A percentile compares a stretch with the other conserved stretches of the same genome.
Evolutionary conservation across 92 coral and sea anemone genomes (phyloP).

Genomic region (Actinostola sp.): DNA sequence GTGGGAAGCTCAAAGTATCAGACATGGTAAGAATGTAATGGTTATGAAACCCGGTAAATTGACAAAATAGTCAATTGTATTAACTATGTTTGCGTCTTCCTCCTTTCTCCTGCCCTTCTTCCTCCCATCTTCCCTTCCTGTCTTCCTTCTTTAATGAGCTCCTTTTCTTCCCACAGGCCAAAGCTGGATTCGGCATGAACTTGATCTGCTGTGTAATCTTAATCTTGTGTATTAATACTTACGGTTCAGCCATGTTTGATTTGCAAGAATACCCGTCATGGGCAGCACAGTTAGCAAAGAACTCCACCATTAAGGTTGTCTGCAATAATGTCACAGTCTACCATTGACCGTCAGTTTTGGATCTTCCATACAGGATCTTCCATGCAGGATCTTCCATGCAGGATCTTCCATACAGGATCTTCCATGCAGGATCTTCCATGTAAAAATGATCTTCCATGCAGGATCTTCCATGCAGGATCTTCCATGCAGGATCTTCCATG

Average conservation of each 20-base stretch:
- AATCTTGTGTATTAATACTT: constrained; percentile 72
- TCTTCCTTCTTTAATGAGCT: too few relatives aligned
- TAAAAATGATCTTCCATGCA: too few relatives aligned
- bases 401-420: too few relatives aligned
- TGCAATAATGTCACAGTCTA: constrained; percentile 30
- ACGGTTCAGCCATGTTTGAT: constrained; percentile 84
- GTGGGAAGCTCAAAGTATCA: constrained; percentile 81
- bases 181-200: constrained; percentile 93
- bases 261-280: constrained; percentile 72
- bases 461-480: too few relatives aligned
- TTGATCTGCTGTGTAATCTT: constrained; percentile 74
- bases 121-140: too few relatives aligned
- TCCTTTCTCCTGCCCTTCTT: neutral
- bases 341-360: too few relatives aligned
- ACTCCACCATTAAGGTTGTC: constrained; percentile 26
- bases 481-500: too few relatives aligned
- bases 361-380: too few relatives aligned
- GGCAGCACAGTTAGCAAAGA: constrained; percentile 45
- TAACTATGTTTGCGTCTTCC: neutral
- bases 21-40: constrained; percentile 82
- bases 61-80: too few relatives aligned
- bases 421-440: too few relatives aligned
- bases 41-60: too few relatives aligned
- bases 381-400: too few relatives aligned
- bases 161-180: constrained; percentile 71